Base-by-base conservation (phyloP, 2,888 invertebrate species). In the Agrilus mali region DNA sequence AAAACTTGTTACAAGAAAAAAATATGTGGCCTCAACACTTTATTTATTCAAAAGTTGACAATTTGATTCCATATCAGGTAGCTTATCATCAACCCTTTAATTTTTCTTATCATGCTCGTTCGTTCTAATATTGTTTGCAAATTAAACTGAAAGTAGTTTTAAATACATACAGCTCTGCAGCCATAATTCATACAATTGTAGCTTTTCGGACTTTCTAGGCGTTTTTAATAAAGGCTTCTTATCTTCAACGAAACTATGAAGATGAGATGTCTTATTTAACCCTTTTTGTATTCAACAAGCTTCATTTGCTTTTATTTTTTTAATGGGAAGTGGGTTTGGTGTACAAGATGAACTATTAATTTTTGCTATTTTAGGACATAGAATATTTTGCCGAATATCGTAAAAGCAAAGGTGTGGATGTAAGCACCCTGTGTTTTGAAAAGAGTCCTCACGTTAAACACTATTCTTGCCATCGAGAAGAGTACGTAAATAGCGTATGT, bases 381-480 rank as follows among this genome's bases (percentile, higher is more conserved):
- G 80, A 82, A 59, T 72, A 75, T 47, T 80, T 85, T 55, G 74
- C 77, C 7, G 67, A 69, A 32, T 67, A 71, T 45, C 70, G 80
- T 4, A 70, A 73, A 44, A 66, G 70, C 43, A 65, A 73, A 36
- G 82, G 82, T 7, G 73, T 80, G 1, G 66, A 72, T 46, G 78
- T 81, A 1, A 71, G 74, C 16, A 67, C 73, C 27, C 67, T 78
- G 33, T 74, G 78, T 45, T 85, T 82, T 63, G 76, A 79, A 44
- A 76, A 78, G 55, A 82, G 83, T 8, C 75, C 78, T n/a, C 86
- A 86, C 62, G 84, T 85, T 1, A 77, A 80, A 55, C 85, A 86
- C 58, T 76, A 74, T 49, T 70, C 74, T 12, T 70, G 72, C 46
- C 77, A 84, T 59, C 75, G 73, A 34, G 71, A 77, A 37, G 73